These are phyloP conservation scores for Bradypodion ventrale DNA, from an alignment of 2,797 vertebrate genomes.

Conservation along the genomic window DNA sequence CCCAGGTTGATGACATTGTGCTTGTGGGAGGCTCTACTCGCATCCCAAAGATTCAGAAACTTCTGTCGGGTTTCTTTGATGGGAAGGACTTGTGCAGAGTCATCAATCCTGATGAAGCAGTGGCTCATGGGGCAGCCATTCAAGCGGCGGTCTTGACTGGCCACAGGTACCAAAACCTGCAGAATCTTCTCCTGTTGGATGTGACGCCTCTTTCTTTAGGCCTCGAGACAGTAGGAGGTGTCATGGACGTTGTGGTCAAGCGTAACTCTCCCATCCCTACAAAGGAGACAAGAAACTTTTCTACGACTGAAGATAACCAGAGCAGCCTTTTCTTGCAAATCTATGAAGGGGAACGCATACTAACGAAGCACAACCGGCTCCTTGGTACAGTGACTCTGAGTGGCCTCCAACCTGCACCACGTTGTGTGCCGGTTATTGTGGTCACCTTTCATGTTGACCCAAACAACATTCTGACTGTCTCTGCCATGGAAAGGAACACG, in stretches of 20 bases:
- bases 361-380: conserved; percentile 82
- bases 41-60: conserved; percentile 55
- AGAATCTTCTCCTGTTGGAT: conserved; percentile 80
- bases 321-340: conserved; percentile 78
- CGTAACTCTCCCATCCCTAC: conserved; percentile 81
- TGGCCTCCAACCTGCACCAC: conserved; percentile 75
- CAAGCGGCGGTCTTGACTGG: conserved; percentile 37
- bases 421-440: conserved; percentile 78
- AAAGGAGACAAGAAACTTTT: conserved; percentile 81
- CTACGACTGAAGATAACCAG: conserved; percentile 80
- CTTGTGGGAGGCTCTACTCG: conserved; percentile 51
- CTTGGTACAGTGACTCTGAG: conserved; percentile 78
- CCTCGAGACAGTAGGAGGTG: conserved; percentile 79
- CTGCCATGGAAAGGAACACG: conserved; percentile 62
- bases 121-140: conserved; percentile 48
- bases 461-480: conserved; percentile 77
- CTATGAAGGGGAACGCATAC: conserved; percentile 79
- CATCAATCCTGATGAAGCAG: conserved; percentile 50
- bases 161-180: conserved; percentile 71
- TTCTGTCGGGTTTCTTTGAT: conserved; percentile 49
- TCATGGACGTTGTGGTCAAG: conserved; percentile 78
- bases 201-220: conserved; percentile 79
- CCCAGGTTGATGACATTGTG: conserved; percentile 46
- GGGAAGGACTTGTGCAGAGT: conserved; percentile 49
- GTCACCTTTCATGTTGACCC: conserved; percentile 79